Conservation (phyloP, 2,797 vertebrate genomes). For the Argentina silus region DNA sequence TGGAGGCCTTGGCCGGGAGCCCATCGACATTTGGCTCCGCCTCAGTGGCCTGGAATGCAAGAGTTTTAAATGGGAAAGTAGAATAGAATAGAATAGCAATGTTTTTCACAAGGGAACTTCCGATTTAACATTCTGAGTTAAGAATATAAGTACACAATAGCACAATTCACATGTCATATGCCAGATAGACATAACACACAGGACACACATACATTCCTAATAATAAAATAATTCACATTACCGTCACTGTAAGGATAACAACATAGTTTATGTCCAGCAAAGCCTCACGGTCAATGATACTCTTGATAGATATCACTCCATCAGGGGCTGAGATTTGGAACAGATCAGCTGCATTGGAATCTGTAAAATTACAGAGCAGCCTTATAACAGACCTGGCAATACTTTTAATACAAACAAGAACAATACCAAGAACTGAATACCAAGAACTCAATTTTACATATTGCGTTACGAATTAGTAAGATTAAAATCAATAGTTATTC, state of each 20-base stretch:
- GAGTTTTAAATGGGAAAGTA: not conserved
- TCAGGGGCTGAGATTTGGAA: slow-evolving; percentile 67
- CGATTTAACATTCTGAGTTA: no score
- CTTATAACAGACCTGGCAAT: not conserved
- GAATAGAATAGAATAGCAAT: not conserved
- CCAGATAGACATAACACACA: no score
- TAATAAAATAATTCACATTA: slow-evolving; percentile 49
- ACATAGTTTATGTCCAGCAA: slow-evolving; percentile 64
- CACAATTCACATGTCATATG: no score
- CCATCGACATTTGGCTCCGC: slow-evolving; percentile 63
- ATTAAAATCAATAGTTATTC: not conserved
- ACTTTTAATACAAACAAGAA: not conserved
- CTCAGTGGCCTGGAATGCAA: slow-evolving; percentile 81
- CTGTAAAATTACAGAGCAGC: slow-evolving; percentile 48
- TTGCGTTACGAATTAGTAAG: not conserved
- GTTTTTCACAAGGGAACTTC: no score
- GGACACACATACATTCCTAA: no score
- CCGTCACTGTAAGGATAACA: slow-evolving; percentile 80
- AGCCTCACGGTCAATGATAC: slow-evolving; percentile 83
- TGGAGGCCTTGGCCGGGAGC: slow-evolving; percentile 57
- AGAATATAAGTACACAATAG: not conserved
- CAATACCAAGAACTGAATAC: no score
- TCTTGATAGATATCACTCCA: slow-evolving; percentile 77
- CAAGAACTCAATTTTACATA: no score
- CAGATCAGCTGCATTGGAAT: slow-evolving; percentile 37